Evolutionary conservation across 2,888 invertebrate species (phyloP).

Genomic region (Xestia ashworthii): DNA sequence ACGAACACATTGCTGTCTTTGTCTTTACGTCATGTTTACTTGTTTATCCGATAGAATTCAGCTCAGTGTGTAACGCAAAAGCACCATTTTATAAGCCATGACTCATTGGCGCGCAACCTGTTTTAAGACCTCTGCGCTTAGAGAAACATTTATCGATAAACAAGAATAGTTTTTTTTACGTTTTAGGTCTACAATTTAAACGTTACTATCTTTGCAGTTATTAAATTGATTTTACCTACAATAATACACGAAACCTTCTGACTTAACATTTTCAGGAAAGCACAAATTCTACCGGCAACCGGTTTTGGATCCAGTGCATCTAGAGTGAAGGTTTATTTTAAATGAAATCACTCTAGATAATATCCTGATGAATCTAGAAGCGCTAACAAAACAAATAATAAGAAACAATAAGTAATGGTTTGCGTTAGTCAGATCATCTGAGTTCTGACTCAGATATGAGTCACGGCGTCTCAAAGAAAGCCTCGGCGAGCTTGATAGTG

Average conservation of each 20-base stretch:
- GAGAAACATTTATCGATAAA: slow-evolving; percentile 66
- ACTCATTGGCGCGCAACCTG: slow-evolving; percentile 77
- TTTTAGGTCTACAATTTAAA: slow-evolving; percentile 21
- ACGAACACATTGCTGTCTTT: slow-evolving; percentile 13
- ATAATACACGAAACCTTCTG: background rate
- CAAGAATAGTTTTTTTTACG: slow-evolving; percentile 40
- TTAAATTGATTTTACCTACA: slow-evolving; percentile 3
- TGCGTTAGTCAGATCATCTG: slow-evolving; percentile 74
- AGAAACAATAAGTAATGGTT: slow-evolving; percentile 59
- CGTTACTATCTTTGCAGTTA: slow-evolving; percentile 12
- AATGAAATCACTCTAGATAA: slow-evolving; percentile 18
- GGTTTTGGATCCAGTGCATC: background rate
- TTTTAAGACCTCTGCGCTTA: slow-evolving; percentile 76
- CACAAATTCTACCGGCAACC: background rate
- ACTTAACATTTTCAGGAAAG: background rate
- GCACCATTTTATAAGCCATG: slow-evolving; percentile 73
- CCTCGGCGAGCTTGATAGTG: slow-evolving; percentile 74
- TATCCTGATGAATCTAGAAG: slow-evolving; percentile 45
- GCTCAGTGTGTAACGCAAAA: slow-evolving; percentile 64
- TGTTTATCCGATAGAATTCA: slow-evolving; percentile 53
- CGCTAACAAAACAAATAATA: slow-evolving; percentile 56
- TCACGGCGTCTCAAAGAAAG: slow-evolving; percentile 82
- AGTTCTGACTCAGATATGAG: slow-evolving; percentile 84
- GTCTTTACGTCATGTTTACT: slow-evolving; percentile 21
- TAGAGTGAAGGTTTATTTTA: background rate